phyloP scores from a whole-genome alignment of 2,797 vertebrate species.

The Scomberomorus guttatus region DNA sequence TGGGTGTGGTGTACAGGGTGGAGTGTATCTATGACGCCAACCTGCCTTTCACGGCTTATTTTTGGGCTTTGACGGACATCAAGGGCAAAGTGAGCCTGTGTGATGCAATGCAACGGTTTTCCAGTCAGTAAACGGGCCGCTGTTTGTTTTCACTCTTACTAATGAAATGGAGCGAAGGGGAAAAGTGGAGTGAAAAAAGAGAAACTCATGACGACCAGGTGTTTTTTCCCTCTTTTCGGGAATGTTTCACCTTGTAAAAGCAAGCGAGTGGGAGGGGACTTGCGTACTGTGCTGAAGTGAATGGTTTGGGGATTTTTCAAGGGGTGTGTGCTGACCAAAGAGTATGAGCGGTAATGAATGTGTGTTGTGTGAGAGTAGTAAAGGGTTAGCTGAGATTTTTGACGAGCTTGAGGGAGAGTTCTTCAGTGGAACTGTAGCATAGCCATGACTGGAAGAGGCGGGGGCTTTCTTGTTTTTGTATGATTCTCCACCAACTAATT shows the following conservation, averaged over 20 bases:
- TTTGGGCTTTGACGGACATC: conserved; percentile 72
- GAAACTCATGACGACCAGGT: conserved; percentile 80
- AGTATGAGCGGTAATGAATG: conserved; percentile 54
- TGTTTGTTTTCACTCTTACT: conserved; percentile 85
- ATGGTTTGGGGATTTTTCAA: conserved; percentile 71
- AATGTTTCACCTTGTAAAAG: conserved; percentile 88
- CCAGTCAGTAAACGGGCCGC: conserved; percentile 72
- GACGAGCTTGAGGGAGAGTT: conserved; percentile 55
- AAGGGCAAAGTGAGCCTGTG: conserved; percentile 68
- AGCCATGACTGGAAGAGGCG: conserved; percentile 47
- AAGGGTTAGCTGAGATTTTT: conserved; percentile 55
- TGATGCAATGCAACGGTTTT: conserved; percentile 81
- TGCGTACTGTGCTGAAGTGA: conserved; percentile 60
- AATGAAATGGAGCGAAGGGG: conserved; percentile 72
- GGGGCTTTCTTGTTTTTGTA: conserved; percentile 32
- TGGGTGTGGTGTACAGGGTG: conserved; percentile 76
- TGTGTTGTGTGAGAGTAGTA: conserved; percentile 60
- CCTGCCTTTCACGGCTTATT: conserved; percentile 78
- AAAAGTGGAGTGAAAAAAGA: conserved; percentile 69
- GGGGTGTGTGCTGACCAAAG: conserved; percentile 64
- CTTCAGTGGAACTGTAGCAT: conserved; percentile 61
- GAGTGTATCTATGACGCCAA: conserved; percentile 71
- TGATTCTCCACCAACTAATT: conserved; percentile 34
- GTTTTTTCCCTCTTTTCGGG: conserved; percentile 81
- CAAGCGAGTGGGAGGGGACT: conserved; percentile 72